phyloP scores from a whole-genome alignment of 2,797 vertebrate species.

The Benthosema pterotum region DNA sequence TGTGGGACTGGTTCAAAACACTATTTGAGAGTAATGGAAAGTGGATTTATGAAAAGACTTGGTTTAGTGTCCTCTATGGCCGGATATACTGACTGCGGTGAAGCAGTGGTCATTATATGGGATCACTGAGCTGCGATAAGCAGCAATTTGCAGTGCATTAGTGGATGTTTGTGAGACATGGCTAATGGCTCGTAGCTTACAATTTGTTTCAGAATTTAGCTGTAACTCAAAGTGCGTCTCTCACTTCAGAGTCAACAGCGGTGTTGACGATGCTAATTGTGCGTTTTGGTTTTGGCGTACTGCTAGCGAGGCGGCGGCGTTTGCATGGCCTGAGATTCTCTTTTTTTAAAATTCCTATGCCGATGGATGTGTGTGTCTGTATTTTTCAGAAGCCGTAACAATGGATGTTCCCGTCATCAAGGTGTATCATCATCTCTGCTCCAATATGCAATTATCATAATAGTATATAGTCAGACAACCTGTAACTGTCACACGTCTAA shows the following conservation, averaged over 20 bases:
- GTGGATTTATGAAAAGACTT: constrained; percentile 40
- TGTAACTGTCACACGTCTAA: constrained; percentile 68
- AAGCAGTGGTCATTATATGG: constrained; percentile 50
- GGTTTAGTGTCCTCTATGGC: constrained; percentile 22
- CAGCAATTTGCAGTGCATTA: constrained; percentile 32
- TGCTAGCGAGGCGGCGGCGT: neutral
- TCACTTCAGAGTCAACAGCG: constrained; percentile 38
- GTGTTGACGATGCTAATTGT: neutral
- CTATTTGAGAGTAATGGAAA: constrained; percentile 32
- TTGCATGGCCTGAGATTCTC: neutral
- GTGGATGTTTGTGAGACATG: constrained; percentile 33
- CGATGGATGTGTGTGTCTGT: constrained; percentile 25
- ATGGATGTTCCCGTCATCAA: constrained; percentile 60
- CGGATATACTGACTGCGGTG: constrained; percentile 5
- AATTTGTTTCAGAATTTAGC: constrained; percentile 44
- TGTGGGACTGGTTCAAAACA: constrained; percentile 4
- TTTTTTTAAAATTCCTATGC: neutral
- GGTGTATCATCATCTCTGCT: constrained; percentile 66
- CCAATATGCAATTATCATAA: constrained; percentile 71
- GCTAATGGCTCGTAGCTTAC: neutral
- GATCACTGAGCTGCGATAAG: constrained; percentile 25
- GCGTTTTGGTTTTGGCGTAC: neutral
- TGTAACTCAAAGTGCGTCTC: constrained; percentile 40
- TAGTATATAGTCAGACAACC: constrained; percentile 68
- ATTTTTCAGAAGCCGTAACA: constrained; percentile 54